A percentile compares a stretch with the other conserved stretches of the same genome.
Evolutionary conservation across 1,140 invertebrate species (phyloP).

Genomic region (Plutomurus gul): DNA sequence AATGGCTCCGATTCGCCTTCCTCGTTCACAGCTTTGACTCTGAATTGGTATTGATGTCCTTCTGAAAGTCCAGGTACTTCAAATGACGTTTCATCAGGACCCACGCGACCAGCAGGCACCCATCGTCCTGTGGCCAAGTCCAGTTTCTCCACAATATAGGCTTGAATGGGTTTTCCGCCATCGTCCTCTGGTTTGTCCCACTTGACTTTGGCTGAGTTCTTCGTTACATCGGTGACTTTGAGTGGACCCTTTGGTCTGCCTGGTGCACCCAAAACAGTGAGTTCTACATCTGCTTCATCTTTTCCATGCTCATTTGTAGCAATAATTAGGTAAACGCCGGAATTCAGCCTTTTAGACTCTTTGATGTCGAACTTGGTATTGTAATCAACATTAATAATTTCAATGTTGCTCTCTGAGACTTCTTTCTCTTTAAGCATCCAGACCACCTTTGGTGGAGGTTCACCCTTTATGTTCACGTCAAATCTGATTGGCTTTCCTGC

Average conservation of each 20-base stretch:
- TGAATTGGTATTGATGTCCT: conserved; percentile 94
- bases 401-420: conserved; percentile 69
- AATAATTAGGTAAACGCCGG: conserved; percentile 86
- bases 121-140: conserved; percentile 91
- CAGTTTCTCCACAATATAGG: conserved; percentile 95
- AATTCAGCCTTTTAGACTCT: conserved; percentile 80
- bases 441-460: conserved; percentile 88
- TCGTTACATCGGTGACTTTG: conserved; percentile 90
- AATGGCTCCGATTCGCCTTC: conserved; percentile 96
- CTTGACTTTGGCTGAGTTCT: conserved; percentile 85
- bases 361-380: conserved; percentile 89
- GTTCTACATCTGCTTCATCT: conserved; percentile 91
- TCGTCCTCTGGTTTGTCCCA: conserved; percentile 97
- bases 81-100: conserved; percentile 71
- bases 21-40: conserved; percentile 96
- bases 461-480: conserved; percentile 90
- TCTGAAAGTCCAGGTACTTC: conserved; percentile 89
- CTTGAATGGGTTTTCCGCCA: conserved; percentile 93
- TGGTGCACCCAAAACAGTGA: conserved; percentile 84
- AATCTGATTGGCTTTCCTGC: conserved; percentile 91
- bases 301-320: conserved; percentile 90
- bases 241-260: conserved; percentile 86
- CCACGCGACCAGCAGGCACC: conserved; percentile 85
- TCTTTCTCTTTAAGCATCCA: conserved; percentile 76
- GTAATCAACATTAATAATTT: conserved; percentile 87